Conservation (phyloP, 2,113 vertebrate genomes). For the Crypturellus undulatus region DNA sequence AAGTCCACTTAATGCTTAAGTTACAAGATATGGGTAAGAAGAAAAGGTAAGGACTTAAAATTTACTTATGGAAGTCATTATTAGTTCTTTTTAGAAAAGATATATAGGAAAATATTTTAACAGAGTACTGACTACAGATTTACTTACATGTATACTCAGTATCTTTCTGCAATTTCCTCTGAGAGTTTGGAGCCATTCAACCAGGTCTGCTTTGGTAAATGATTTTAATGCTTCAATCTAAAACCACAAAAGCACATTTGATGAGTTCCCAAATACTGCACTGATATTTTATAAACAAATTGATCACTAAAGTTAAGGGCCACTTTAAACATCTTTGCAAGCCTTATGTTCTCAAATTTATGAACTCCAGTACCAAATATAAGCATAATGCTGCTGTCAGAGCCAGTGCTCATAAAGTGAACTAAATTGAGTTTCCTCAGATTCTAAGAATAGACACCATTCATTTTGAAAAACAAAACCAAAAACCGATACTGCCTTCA, state of each 20-base stretch:
- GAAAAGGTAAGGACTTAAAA: neutral
- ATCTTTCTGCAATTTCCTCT: constrained; percentile 78
- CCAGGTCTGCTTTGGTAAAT: constrained; percentile 84
- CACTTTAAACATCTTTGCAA: neutral
- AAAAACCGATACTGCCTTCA: neutral
- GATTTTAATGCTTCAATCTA: constrained; percentile 87
- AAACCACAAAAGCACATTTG: neutral
- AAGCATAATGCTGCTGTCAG: neutral
- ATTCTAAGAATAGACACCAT: neutral
- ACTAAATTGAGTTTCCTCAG: too few species aligned
- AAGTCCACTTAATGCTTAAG: neutral
- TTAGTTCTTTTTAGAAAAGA: neutral
- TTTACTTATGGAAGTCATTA: neutral
- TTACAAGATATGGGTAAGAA: neutral
- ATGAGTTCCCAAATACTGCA: neutral
- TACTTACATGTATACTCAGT: constrained; percentile 89
- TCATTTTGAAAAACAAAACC: neutral
- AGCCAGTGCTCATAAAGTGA: neutral
- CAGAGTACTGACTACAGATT: neutral
- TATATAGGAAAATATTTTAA: neutral
- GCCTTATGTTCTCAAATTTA: neutral
- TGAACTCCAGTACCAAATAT: neutral
- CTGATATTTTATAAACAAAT: neutral
- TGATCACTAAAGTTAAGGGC: neutral
- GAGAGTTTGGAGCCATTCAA: constrained; percentile 85